Base-by-base conservation (phyloP, 2,888 invertebrate genomes). In the Agapetus fuscipes region DNA sequence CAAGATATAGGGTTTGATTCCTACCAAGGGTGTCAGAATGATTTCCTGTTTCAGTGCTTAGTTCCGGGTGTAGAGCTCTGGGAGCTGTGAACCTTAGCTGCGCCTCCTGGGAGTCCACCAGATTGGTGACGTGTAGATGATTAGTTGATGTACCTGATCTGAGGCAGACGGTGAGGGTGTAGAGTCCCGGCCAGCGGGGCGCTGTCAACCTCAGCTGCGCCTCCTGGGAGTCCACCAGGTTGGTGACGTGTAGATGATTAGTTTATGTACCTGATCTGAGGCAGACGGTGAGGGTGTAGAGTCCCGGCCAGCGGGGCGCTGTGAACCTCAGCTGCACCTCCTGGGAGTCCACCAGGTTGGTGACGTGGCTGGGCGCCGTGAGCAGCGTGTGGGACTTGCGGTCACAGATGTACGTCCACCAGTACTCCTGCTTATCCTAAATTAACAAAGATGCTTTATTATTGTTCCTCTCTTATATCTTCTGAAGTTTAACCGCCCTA, bases 401-500 rank as follows among this genome's bases (percentile, higher is more conserved):
- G 68, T 99, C 97, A 64, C 89, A 88, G 52, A 98, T 85, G 62
- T 97, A 98, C 49, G 96, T 84, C 96, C 97, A 99, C 97, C 98
- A 99, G 66, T 87, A 96, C 64, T 99, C 98, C 60, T 95, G 95
- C 60, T 98, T 94, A 50, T 85, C 85, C 65, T 74, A 54, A 54
- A 31, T 39, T 46, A 36, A 41, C 35, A 34, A 17, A 24, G 7
- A 16, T 28, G 16, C 17, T 34, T 20, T 25, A 34, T 26, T 11
- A 15, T 3, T 25, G 16, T 15, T 11, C 3, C 4, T 20, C 11
- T 24, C 26, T 25, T 25, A 3, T 25, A n/a, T n/a, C n/a, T n/a
- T n/a, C n/a, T n/a, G n/a, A n/a, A n/a, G n/a, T n/a, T n/a, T n/a
- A n/a, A n/a, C n/a, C n/a, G n/a, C n/a, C n/a, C n/a, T n/a, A n/a